Conservation (phyloP, 1,140 invertebrate species). For the Ceratosolen solmsi region DNA sequence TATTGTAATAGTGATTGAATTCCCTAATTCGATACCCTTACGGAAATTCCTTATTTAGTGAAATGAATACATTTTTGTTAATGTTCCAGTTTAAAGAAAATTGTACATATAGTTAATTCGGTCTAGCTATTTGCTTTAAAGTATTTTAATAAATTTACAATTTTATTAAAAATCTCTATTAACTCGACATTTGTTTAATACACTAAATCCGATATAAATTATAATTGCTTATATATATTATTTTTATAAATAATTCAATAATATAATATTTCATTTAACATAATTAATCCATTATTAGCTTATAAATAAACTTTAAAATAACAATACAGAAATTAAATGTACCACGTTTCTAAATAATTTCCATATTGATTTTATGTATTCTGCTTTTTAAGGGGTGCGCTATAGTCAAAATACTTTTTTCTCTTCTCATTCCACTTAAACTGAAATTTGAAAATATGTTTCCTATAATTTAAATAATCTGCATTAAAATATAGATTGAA, state of each 20-base stretch:
- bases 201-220: no score
- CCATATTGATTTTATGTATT: neutral
- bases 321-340: neutral
- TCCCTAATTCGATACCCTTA: no score
- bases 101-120: no score
- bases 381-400: neutral
- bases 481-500: neutral
- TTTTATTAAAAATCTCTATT: no score
- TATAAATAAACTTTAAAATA: neutral
- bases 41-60: no score
- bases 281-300: neutral
- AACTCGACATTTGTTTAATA: no score
- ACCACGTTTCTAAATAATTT: constrained; percentile 4
- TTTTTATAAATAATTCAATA: neutral
- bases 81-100: no score
- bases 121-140: no score
- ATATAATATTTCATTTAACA: neutral
- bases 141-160: no score
- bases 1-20: no score
- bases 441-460: neutral
- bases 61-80: no score
- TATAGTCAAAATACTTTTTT: neutral
- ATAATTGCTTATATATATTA: no score
- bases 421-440: neutral
- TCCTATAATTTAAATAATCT: constrained; percentile 14